Evolutionary conservation across 1,140 invertebrate genomes (phyloP).

Genomic region (Trichoplusia ni): DNA sequence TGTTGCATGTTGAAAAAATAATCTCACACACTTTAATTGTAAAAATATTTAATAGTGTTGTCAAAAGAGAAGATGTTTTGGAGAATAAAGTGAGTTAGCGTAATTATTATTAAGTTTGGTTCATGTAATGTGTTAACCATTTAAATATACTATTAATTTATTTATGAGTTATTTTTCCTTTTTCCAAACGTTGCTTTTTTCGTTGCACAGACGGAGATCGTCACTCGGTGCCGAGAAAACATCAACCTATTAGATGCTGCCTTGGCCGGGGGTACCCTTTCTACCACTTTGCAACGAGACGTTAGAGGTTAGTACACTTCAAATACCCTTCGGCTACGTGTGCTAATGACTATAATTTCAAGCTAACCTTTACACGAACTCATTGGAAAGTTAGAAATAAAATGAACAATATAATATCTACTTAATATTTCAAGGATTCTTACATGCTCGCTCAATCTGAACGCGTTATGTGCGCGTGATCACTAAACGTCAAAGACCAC

Average conservation of each 20-base stretch:
- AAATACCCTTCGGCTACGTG: not conserved
- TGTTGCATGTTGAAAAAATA: conserved; percentile 17
- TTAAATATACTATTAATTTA: conserved; percentile 14
- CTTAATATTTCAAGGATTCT: too few species aligned
- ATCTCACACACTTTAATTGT: conserved; percentile 5
- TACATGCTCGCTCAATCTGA: too few species aligned
- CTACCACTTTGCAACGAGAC: conserved; percentile 63
- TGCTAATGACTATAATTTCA: not conserved
- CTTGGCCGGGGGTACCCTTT: conserved; percentile 60
- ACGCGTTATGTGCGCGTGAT: too few species aligned
- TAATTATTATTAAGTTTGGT: conserved; percentile 17
- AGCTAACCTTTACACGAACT: not conserved
- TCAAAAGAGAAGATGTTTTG: conserved; percentile 13
- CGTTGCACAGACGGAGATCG: conserved; percentile 73
- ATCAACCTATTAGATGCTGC: conserved; percentile 74
- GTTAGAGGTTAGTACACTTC: conserved; percentile 65
- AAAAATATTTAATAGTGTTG: conserved; percentile 18
- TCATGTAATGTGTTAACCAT: conserved; percentile 5
- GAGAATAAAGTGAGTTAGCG: conserved; percentile 23
- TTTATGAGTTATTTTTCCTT: conserved; percentile 34
- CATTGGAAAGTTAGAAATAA: too few species aligned
- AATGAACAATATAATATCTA: too few species aligned
- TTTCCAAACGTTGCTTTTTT: conserved; percentile 64
- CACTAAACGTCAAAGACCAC: not conserved
- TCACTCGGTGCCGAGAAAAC: conserved; percentile 72